phyloP scores from a whole-genome alignment of 64 coral and sea anemone genomes.

The Montipora cactus region DNA sequence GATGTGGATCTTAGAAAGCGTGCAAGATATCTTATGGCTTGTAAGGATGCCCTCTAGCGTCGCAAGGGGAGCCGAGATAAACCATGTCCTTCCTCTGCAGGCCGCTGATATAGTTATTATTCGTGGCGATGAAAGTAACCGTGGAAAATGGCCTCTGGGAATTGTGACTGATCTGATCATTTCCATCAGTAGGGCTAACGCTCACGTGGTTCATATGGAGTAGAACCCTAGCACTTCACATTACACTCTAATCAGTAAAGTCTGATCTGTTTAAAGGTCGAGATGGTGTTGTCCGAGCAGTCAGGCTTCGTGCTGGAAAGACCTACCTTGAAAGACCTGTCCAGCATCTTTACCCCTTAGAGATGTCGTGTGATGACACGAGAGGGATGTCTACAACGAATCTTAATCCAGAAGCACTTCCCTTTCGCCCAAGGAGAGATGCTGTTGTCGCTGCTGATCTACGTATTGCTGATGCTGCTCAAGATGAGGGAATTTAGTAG shows the following conservation, averaged over 20 bases:
- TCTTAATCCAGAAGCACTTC: not conserved
- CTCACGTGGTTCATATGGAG: too few relatives aligned
- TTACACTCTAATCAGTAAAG: not conserved
- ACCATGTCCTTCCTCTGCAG: not conserved
- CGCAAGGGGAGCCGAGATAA: constrained; percentile 35
- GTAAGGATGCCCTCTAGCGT: constrained; percentile 57
- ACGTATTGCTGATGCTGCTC: not conserved
- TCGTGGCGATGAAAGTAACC: constrained; percentile 52
- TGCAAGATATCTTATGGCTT: constrained; percentile 16
- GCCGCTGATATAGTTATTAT: constrained; percentile 52
- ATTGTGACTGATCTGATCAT: too few relatives aligned
- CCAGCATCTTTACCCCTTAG: constrained; percentile 7
- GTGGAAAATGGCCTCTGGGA: constrained; percentile 48
- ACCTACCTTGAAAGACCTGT: constrained; percentile 25
- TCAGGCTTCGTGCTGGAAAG: constrained; percentile 47
- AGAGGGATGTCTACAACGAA: not conserved
- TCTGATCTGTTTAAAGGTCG: constrained; percentile 24
- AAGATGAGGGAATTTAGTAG: constrained; percentile 12
- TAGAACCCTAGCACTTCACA: too few relatives aligned
- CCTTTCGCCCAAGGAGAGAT: constrained; percentile 26
- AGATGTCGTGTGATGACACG: constrained; percentile 42
- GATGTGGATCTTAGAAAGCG: constrained; percentile 16
- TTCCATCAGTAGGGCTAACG: too few relatives aligned
- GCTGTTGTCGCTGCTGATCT: constrained; percentile 34
- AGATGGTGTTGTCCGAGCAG: constrained; percentile 37